Conservation (phyloP, 2,113 vertebrate genomes). For the Dromaius novaehollandiae region DNA sequence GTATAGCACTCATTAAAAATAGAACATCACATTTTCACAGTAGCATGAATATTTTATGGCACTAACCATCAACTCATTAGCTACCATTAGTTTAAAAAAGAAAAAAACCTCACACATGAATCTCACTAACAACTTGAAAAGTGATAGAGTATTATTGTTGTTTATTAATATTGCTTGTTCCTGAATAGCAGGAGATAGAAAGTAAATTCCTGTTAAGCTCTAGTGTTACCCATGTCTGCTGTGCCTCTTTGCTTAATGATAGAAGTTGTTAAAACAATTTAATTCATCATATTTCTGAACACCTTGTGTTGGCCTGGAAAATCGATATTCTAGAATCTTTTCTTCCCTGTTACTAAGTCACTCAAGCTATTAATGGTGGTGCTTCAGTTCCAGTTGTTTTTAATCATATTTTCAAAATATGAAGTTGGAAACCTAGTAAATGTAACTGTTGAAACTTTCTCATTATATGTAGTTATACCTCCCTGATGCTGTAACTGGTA, state of each 20-base stretch:
- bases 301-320: neutral
- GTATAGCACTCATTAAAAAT: constrained; percentile 59
- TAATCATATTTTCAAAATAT: neutral
- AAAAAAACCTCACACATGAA: neutral
- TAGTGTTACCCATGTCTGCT: neutral
- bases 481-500: neutral
- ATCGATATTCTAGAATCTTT: neutral
- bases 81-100: constrained; percentile 57
- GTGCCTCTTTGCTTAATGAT: neutral
- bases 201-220: neutral
- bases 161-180: constrained; percentile 28
- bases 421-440: neutral
- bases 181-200: neutral
- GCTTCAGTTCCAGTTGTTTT: neutral
- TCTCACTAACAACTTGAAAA: constrained; percentile 48
- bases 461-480: neutral
- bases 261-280: neutral
- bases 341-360: neutral
- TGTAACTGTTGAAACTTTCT: neutral
- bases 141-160: neutral
- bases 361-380: neutral
- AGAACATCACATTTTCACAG: constrained; percentile 66
- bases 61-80: constrained; percentile 72
- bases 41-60: constrained; percentile 69
- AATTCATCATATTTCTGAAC: neutral